Evolutionary conservation across 2,113 vertebrate genomes (phyloP).

Genomic region (Elanus axillaris): DNA sequence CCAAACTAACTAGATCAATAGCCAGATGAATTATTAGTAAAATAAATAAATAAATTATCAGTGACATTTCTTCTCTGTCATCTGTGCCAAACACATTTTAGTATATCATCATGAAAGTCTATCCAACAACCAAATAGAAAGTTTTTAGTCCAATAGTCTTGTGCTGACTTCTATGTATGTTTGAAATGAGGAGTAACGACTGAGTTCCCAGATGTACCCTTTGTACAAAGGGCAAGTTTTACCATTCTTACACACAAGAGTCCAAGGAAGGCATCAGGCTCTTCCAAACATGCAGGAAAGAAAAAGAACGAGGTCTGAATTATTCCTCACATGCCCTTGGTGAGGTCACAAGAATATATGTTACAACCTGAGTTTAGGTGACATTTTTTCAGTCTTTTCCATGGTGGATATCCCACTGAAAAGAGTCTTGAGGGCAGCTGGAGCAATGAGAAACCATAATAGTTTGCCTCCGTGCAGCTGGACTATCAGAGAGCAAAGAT

Average conservation of each 20-base stretch:
- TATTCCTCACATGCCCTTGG: neutral
- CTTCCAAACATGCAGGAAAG: neutral
- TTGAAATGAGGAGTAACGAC: neutral
- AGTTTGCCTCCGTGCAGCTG: neutral
- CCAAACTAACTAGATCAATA: conserved; percentile 26
- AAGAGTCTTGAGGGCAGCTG: neutral
- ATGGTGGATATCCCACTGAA: neutral
- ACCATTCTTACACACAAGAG: neutral
- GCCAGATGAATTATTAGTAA: neutral
- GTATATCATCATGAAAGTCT: neutral
- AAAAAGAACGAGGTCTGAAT: neutral
- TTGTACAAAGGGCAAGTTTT: neutral
- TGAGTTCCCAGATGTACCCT: neutral
- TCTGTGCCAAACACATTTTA: neutral
- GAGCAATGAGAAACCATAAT: neutral
- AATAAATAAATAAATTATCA: neutral
- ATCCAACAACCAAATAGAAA: neutral
- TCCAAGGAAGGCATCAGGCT: neutral
- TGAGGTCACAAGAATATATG: neutral
- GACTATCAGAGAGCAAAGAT: neutral
- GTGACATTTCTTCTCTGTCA: neutral
- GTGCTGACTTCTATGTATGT: neutral
- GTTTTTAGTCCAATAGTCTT: neutral
- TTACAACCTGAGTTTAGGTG: neutral
- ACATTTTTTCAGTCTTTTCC: neutral